phyloP scores from a whole-genome alignment of 2,888 invertebrate genomes.

The Notodonta ziczac region DNA sequence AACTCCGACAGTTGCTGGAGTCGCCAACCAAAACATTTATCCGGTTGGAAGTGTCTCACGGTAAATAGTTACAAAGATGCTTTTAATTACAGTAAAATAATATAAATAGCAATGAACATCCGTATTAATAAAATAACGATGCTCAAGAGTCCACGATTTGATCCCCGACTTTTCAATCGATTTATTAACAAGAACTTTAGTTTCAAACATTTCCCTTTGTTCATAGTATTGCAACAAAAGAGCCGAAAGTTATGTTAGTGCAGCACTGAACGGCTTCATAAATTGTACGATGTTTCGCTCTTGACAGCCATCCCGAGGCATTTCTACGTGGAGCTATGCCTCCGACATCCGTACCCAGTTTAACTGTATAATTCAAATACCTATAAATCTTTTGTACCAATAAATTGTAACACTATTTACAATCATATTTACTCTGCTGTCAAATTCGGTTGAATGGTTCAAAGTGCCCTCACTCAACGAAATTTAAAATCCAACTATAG shows the following conservation, averaged over 20 bases:
- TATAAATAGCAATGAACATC: too few species aligned
- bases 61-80: too few species aligned
- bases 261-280: constrained; percentile 60
- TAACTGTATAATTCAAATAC: neutral
- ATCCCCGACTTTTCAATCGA: constrained; percentile 25
- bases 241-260: constrained; percentile 66
- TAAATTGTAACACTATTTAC: neutral
- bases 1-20: too few species aligned
- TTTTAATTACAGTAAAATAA: too few species aligned
- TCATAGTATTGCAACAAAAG: constrained; percentile 49
- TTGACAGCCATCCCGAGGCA: constrained; percentile 52
- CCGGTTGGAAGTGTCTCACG: too few species aligned
- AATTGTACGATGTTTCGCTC: constrained; percentile 58
- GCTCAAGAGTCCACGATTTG: constrained; percentile 27
- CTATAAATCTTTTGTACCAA: too few species aligned
- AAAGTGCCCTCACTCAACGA: neutral
- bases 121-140: constrained; percentile 31
- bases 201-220: constrained; percentile 36
- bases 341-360: constrained; percentile 3
- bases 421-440: neutral
- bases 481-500: neutral
- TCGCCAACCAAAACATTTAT: too few species aligned
- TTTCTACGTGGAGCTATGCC: constrained; percentile 57
- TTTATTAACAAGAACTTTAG: constrained; percentile 33
- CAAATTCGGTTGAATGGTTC: neutral